These are phyloP conservation scores for Rousettus leschenaultii DNA, from an alignment of 2,113 vertebrate species.

Conservation along the genomic window DNA sequence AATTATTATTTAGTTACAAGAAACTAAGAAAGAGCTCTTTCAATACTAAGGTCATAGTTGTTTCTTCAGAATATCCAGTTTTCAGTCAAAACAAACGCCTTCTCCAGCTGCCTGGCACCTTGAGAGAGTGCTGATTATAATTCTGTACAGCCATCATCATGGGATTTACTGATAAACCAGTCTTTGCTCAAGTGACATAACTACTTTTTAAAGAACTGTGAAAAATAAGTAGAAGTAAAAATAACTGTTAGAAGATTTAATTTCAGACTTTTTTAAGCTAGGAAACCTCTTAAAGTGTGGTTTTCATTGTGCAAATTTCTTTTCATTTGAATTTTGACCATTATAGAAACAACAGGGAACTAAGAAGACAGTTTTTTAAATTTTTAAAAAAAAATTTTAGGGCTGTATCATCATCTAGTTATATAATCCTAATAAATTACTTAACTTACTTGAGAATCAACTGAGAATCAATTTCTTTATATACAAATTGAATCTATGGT, in stretches of 20 bases:
- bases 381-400: background rate
- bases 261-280: background rate
- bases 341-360: background rate
- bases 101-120: background rate
- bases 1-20: background rate
- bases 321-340: background rate
- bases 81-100: background rate
- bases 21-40: background rate
- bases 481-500: background rate
- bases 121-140: background rate
- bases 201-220: background rate
- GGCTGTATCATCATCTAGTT: background rate
- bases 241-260: background rate
- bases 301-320: background rate
- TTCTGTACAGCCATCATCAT: background rate
- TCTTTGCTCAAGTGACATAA: background rate
- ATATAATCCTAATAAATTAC: background rate
- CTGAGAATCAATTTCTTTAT: background rate
- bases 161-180: background rate
- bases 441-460: background rate
- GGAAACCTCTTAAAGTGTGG: background rate
- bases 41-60: background rate
- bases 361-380: background rate
- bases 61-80: background rate
- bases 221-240: constrained; percentile 5